Conservation (phyloP, 2,888 invertebrate genomes). For the Sphaeridia pumilis region DNA sequence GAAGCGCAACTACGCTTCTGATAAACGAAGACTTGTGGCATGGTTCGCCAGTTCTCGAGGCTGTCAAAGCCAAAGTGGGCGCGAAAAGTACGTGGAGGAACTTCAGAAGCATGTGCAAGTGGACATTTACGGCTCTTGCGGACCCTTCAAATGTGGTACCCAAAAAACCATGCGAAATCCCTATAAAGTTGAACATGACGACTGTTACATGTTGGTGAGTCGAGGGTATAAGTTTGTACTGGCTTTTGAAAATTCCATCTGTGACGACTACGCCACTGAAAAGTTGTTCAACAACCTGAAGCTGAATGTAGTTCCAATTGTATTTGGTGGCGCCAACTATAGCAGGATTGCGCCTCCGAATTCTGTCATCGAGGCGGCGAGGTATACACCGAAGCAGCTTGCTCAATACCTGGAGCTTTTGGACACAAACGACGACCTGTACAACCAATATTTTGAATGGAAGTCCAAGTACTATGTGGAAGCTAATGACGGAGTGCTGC, state of each 20-base stretch:
- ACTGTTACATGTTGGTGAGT: conserved; percentile 46
- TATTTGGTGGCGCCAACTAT: conserved; percentile 35
- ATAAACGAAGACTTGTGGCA: conserved; percentile 31
- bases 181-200: conserved; percentile 38
- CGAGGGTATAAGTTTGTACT: conserved; percentile 54
- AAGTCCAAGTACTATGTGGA: conserved; percentile 25
- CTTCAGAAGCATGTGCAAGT: conserved; percentile 38
- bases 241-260: conserved; percentile 57
- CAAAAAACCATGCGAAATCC: conserved; percentile 36
- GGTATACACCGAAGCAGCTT: conserved; percentile 32
- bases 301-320: conserved; percentile 34
- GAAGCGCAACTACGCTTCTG: conserved; percentile 29
- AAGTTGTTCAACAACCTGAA: conserved; percentile 42
- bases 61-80: conserved; percentile 37
- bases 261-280: conserved; percentile 58
- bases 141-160: conserved; percentile 38
- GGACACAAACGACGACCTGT: conserved; percentile 31
- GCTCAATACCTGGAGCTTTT: conserved; percentile 32
- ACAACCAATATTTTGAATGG: conserved; percentile 36
- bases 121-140: conserved; percentile 39
- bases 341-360: conserved; percentile 26
- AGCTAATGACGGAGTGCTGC: conserved; percentile 29
- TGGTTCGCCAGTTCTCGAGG: conserved; percentile 31
- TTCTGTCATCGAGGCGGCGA: conserved; percentile 29
- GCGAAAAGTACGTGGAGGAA: conserved; percentile 38